Evolutionary conservation across 2,888 invertebrate species (phyloP), one percentile per base, ranked within the genome.

Genomic region (Campaea margaritaria): DNA sequence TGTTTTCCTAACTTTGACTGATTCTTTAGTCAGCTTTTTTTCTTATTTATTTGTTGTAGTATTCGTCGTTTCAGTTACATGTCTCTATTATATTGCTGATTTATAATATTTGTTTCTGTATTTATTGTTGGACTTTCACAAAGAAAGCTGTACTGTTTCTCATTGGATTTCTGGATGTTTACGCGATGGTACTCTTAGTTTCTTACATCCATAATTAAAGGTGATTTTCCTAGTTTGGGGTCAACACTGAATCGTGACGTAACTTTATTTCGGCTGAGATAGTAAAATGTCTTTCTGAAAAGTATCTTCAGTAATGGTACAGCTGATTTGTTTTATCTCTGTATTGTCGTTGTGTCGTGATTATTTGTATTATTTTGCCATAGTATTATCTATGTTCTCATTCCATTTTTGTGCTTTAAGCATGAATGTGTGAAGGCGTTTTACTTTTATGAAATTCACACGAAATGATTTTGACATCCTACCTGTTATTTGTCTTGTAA

Each of bases 1-100:
- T 21, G 21, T 21, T 42, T 52, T 46, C 21, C 8, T 16, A 28
- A n/a, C 45, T 39, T 57, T 45, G 21, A 50, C 45, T 51, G 14
- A 13, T 14, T 13, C 39, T 13, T 49, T 31, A 14, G 21, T 52
- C 27, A 38, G 42, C n/a, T n/a, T 27, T 38, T 11, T 48, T 45
- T 39, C 41, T 39, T 31, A 44, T 41, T 48, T 43, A 58, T 42
- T 49, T 38, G 46, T 12, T 49, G 16, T 16, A 9, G 9, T 42
- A 0, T 16, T 5, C 16, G 9, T 21, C 21, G 21, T 21, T 21
- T 21, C 5, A 21, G 2, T 21, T n/a, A n/a, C n/a, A 21, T 21
- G 27, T 43, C 8, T 43, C 27, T 3, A 27, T 43, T 21, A 2
- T 21, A 21, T 3, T 21, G 21, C 5, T 21, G 21, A 21, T 3